Evolutionary conservation across 2,113 vertebrate species (phyloP).

Genomic region (Bungarus multicinctus): DNA sequence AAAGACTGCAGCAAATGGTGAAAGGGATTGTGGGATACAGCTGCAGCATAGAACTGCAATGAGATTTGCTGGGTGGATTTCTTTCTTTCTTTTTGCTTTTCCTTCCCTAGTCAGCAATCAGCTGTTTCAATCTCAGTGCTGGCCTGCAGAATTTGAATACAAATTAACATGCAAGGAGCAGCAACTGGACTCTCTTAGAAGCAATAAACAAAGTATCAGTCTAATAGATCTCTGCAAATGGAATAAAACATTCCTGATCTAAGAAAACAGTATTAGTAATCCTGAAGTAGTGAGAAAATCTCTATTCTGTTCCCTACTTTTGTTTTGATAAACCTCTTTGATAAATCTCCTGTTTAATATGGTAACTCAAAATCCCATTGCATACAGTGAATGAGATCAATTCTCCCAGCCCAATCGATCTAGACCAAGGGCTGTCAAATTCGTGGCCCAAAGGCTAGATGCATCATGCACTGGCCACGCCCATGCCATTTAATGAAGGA

Average conservation of each 20-base stretch:
- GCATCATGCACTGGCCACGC: no score
- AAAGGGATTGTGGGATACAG: slow-evolving; percentile 82
- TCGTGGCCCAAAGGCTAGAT: no score
- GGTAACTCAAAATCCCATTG: not conserved
- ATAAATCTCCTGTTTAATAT: not conserved
- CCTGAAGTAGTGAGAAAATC: not conserved
- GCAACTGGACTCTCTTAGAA: slow-evolving; percentile 25
- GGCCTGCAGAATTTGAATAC: slow-evolving; percentile 59
- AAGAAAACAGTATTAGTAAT: not conserved
- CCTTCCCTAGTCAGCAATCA: slow-evolving; percentile 73
- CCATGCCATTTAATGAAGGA: no score
- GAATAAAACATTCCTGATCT: not conserved
- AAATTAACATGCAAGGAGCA: slow-evolving; percentile 43
- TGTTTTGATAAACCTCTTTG: not conserved
- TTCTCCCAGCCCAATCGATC: not conserved
- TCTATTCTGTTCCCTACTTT: not conserved
- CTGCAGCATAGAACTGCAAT: slow-evolving; percentile 78
- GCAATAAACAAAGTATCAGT: slow-evolving; percentile 22
- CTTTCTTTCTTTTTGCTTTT: slow-evolving; percentile 51
- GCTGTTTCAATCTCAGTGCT: slow-evolving; percentile 64
- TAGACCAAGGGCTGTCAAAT: not conserved
- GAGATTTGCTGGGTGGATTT: slow-evolving; percentile 72
- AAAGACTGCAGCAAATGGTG: slow-evolving; percentile 84
- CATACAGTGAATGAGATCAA: not conserved
- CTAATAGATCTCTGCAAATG: not conserved